Evolutionary conservation across 2,797 vertebrate species (phyloP), one percentile per base, ranked within the genome.

Genomic region (Avahi laniger): DNA sequence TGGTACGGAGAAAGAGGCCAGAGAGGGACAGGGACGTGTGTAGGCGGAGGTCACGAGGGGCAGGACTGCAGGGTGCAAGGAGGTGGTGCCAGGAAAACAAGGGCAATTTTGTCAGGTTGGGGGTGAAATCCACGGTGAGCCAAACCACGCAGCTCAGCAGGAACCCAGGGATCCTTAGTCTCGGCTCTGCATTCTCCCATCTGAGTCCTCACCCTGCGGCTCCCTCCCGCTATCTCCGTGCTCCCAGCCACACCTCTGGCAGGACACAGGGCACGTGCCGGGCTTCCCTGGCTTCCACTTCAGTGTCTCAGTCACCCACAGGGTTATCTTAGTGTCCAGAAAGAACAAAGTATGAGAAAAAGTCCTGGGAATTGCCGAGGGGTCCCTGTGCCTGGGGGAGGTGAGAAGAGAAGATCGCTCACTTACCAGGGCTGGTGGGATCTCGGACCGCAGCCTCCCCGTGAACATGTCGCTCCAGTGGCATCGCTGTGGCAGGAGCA

Each of bases 401-500:
- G 30, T 9, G 11, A 14, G 7, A 18, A 24, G 11, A 14, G 7
- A 18, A 24, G 26, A 1, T 54, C 38, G 0, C 17, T 90, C 43
- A 98, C 98, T 98, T 98, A 99, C 99, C 99, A 99, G 97, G 50
- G 99, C 99, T 18, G 99, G 98, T 46, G 99, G 99, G 96, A 99
- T 99, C 98, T 99, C 99, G 8, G 99, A 98, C 72, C 99, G 99
- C 90, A 99, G 98, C 35, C 99, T 99, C 65, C 99, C 99, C 0
- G 99, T 99, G 97, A 99, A 99, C 99, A 99, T 99, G 97, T 99
- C 99, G 41, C 99, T 99, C 99, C 99, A 99, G 93, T 99, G 99
- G 98, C 99, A 99, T 91, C 99, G 98, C 99, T 99, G 85, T 30
- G 76, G 65, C 46, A 98, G 94, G 95, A 97, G 50, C 95, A 90